Evolutionary conservation across 2,113 vertebrate genomes (phyloP).

Genomic region (Sylvia atricapilla): DNA sequence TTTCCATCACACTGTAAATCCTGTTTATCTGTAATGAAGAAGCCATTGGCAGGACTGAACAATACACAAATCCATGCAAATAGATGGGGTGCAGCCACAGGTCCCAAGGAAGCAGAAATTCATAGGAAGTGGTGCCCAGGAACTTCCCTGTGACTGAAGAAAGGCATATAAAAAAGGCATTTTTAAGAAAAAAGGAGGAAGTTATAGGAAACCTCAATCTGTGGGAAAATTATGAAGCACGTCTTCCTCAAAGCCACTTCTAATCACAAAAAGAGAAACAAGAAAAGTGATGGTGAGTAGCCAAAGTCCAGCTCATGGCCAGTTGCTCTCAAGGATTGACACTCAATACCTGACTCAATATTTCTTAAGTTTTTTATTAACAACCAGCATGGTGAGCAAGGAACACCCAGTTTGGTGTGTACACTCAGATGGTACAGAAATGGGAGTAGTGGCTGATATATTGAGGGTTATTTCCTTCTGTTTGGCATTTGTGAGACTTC

Average conservation of each 20-base stretch:
- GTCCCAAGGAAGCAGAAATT: background rate
- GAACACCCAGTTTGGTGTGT: background rate
- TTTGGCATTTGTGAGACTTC: background rate
- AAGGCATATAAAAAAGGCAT: background rate
- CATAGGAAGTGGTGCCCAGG: background rate
- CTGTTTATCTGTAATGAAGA: background rate
- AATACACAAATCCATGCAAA: background rate
- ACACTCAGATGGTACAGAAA: background rate
- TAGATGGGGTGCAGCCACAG: background rate
- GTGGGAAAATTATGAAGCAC: background rate
- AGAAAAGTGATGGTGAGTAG: background rate
- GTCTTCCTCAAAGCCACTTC: background rate
- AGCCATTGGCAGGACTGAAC: background rate
- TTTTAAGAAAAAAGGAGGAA: background rate
- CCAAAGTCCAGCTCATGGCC: background rate
- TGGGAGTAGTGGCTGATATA: background rate
- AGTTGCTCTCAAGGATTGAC: background rate
- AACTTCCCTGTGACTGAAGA: background rate
- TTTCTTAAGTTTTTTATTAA: background rate
- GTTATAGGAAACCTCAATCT: background rate
- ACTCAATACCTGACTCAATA: fast-evolving
- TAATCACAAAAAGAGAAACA: background rate
- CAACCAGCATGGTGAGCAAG: background rate
- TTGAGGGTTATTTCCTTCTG: background rate
- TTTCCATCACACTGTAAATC: background rate